Percentiles rank a stretch among this genome's conserved stretches.
phyloP scores from a whole-genome alignment of 2,888 invertebrate species.

The Dolichopus griseipennis region DNA sequence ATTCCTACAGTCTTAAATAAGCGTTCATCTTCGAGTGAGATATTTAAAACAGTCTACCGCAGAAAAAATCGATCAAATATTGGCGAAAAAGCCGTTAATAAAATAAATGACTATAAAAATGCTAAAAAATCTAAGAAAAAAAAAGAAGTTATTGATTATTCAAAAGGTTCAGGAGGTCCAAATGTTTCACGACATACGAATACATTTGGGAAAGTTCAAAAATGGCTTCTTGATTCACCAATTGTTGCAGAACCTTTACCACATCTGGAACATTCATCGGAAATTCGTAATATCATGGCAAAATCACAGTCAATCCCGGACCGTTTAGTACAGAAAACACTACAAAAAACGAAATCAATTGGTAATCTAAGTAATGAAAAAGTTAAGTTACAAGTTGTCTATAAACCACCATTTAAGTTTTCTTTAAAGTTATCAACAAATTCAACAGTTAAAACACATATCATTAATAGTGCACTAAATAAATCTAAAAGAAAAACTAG shows the following conservation, averaged over 20 bases:
- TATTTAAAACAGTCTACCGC: constrained; percentile 37
- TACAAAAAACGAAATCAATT: constrained; percentile 59
- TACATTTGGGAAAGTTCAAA: constrained; percentile 68
- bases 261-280: constrained; percentile 42
- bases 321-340: constrained; percentile 55
- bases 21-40: constrained; percentile 24
- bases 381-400: constrained; percentile 73
- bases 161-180: constrained; percentile 27
- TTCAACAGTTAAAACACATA: constrained; percentile 41
- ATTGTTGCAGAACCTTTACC: constrained; percentile 41
- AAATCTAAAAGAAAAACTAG: constrained; percentile 33
- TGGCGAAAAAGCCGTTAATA: constrained; percentile 34
- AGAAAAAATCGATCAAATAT: constrained; percentile 44
- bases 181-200: constrained; percentile 42
- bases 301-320: constrained; percentile 81
- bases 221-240: constrained; percentile 72
- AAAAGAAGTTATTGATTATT: constrained; percentile 71
- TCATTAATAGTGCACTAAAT: constrained; percentile 31
- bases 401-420: constrained; percentile 80
- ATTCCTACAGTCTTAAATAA: neutral
- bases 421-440: constrained; percentile 60
- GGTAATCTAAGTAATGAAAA: constrained; percentile 60
- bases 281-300: constrained; percentile 49
- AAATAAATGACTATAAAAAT: constrained; percentile 40
- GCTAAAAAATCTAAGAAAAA: constrained; percentile 48